Evolutionary conservation across 2,888 invertebrate genomes (phyloP).

Genomic region (Drosophila nigricruria): DNA sequence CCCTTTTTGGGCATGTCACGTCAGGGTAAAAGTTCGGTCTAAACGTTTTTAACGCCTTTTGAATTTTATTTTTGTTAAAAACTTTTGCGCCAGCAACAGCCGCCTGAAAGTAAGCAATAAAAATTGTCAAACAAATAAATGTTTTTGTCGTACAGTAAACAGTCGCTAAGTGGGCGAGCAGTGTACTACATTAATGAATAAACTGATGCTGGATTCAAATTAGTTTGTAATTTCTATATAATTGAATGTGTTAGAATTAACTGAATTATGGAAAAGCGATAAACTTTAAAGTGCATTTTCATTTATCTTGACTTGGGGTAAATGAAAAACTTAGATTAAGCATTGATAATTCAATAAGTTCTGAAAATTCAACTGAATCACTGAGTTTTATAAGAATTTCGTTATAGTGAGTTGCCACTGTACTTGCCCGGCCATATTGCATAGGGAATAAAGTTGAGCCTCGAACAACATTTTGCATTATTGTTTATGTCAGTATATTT

Average conservation of each 20-base stretch:
- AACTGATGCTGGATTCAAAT: neutral
- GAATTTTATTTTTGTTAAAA: slow-evolving; percentile 62
- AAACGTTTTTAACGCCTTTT: slow-evolving; percentile 78
- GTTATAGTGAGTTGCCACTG: slow-evolving; percentile 14
- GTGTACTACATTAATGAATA: no score
- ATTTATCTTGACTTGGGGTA: no score
- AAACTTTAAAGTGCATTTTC: no score
- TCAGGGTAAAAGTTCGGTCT: slow-evolving; percentile 67
- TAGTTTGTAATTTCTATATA: neutral
- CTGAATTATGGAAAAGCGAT: no score
- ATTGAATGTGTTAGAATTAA: neutral
- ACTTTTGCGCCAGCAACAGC: slow-evolving; percentile 46
- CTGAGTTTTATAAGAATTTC: neutral
- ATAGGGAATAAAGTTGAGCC: slow-evolving; percentile 39
- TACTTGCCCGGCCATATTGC: slow-evolving; percentile 22
- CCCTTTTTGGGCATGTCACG: slow-evolving; percentile 59
- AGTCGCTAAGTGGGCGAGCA: neutral
- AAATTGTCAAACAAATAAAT: slow-evolving; percentile 76
- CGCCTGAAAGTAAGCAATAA: slow-evolving; percentile 71
- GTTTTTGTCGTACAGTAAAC: slow-evolving; percentile 51
- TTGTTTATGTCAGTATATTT: slow-evolving; percentile 42
- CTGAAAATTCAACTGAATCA: no score
- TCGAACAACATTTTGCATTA: slow-evolving; percentile 38
- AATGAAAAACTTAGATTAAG: no score
- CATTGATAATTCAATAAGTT: no score